Conservation (phyloP, 1,140 invertebrate genomes). For the Polyergus mexicanus region DNA sequence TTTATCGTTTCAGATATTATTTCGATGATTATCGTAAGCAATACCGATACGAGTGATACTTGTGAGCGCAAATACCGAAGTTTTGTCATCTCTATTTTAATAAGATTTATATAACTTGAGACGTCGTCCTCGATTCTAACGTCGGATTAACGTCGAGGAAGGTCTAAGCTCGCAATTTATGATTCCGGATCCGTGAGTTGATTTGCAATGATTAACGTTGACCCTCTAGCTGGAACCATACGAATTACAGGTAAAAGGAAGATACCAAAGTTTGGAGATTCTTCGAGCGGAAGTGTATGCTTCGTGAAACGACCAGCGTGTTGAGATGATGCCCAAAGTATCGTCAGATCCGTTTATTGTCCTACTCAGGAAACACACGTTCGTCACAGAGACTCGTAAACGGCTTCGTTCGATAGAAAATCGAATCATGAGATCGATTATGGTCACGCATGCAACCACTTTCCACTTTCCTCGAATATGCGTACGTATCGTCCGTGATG, state of each 20-base stretch:
- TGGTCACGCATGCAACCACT: conserved; percentile 7
- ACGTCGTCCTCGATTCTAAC: not conserved
- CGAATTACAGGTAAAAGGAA: conserved; percentile 18
- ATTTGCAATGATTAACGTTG: not conserved
- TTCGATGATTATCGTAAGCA: conserved; percentile 14
- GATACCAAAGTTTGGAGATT: conserved; percentile 39
- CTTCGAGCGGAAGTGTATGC: conserved; percentile 1
- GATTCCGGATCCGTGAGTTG: conserved; percentile 10
- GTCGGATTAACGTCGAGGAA: conserved; percentile 3
- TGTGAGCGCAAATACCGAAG: not conserved
- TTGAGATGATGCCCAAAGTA: not conserved
- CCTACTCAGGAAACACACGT: conserved; percentile 2
- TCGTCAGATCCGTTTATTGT: conserved; percentile 34
- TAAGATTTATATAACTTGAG: not conserved
- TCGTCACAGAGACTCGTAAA: not conserved
- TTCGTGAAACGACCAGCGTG: not conserved
- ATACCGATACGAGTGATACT: not conserved
- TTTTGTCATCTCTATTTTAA: not conserved
- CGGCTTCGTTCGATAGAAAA: conserved; percentile 27
- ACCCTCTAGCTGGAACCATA: not conserved
- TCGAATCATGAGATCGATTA: conserved; percentile 21
- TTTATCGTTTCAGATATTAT: conserved; percentile 1
- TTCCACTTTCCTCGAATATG: conserved; percentile 36
- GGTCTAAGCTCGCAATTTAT: conserved; percentile 31
- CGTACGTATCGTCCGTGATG: not conserved